Percentiles rank a stretch among this genome's conserved stretches.
Evolutionary conservation across 2,888 invertebrate species (phyloP).

Genomic region (Drosophila suboccidentalis): DNA sequence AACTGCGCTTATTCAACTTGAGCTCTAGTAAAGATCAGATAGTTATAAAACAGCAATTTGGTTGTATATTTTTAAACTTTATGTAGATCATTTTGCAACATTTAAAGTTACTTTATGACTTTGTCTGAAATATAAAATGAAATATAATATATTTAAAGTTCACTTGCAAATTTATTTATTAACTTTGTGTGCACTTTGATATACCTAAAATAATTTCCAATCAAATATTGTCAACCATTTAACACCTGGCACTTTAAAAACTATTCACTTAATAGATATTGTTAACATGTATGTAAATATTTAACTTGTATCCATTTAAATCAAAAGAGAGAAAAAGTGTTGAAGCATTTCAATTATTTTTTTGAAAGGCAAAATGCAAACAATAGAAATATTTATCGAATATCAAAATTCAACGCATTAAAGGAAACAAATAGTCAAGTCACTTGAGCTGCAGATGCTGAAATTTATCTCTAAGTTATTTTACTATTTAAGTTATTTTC

Average conservation of each 20-base stretch:
- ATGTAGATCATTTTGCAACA: no score
- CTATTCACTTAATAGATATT: slow-evolving; percentile 19
- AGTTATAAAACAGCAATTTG: not conserved
- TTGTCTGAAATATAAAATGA: not conserved
- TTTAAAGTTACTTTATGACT: not conserved
- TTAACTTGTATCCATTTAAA: slow-evolving; percentile 15
- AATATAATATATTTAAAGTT: not conserved
- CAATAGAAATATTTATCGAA: slow-evolving; percentile 35
- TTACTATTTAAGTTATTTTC: slow-evolving; percentile 35
- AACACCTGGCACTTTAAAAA: slow-evolving; percentile 14
- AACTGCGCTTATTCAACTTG: not conserved
- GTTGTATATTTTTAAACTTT: no score
- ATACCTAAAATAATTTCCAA: not conserved
- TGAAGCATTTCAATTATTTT: slow-evolving; percentile 36
- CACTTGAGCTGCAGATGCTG: slow-evolving; percentile 11
- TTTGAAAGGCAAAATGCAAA: slow-evolving; percentile 18
- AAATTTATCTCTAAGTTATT: slow-evolving; percentile 10
- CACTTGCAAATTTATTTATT: not conserved
- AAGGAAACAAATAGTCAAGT: slow-evolving; percentile 26
- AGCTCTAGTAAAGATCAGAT: not conserved
- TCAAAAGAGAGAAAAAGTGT: slow-evolving; percentile 36
- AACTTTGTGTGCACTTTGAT: not conserved
- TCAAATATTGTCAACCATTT: slow-evolving; percentile 14
- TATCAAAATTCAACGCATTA: slow-evolving; percentile 34
- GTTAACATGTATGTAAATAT: slow-evolving; percentile 39